phyloP scores from a whole-genome alignment of 2,888 invertebrate genomes.

The Netelia fuscicornis region DNA sequence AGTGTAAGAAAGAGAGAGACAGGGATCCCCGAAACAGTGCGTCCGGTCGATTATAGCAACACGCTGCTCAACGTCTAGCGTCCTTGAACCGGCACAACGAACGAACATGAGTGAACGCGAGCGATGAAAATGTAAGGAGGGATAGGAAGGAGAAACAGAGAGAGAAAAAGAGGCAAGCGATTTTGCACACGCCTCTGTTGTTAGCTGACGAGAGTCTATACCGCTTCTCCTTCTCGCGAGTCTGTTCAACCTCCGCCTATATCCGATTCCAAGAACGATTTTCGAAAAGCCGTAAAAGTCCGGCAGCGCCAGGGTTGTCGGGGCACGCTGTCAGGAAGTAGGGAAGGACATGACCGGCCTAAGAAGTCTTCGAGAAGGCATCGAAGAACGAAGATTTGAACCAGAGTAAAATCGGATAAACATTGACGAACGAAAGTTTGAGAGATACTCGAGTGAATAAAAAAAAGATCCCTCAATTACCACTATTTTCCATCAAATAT shows the following conservation, averaged over 20 bases:
- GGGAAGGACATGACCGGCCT: constrained; percentile 68
- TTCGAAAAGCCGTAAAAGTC: constrained; percentile 71
- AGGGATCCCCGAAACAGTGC: constrained; percentile 59
- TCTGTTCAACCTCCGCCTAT: constrained; percentile 41
- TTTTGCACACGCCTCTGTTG: constrained; percentile 38
- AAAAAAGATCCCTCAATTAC: no score
- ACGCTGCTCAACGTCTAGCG: constrained; percentile 63
- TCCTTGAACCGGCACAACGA: constrained; percentile 57
- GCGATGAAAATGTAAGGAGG: constrained; percentile 21
- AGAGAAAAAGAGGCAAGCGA: constrained; percentile 43
- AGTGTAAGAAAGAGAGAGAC: no score
- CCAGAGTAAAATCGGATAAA: not conserved
- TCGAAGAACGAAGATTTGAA: not conserved
- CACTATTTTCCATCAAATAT: no score
- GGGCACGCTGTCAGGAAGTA: constrained; percentile 29
- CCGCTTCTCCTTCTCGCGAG: constrained; percentile 33
- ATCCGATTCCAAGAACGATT: constrained; percentile 73
- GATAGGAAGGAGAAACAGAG: not conserved
- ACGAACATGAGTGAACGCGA: constrained; percentile 45
- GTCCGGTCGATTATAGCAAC: constrained; percentile 64
- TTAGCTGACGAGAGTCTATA: constrained; percentile 33
- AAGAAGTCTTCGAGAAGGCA: not conserved
- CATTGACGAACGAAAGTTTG: no score
- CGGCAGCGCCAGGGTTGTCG: constrained; percentile 33
- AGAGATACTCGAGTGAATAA: no score